Base-by-base conservation (phyloP, 2,888 invertebrate genomes). In the Bombylius major region DNA sequence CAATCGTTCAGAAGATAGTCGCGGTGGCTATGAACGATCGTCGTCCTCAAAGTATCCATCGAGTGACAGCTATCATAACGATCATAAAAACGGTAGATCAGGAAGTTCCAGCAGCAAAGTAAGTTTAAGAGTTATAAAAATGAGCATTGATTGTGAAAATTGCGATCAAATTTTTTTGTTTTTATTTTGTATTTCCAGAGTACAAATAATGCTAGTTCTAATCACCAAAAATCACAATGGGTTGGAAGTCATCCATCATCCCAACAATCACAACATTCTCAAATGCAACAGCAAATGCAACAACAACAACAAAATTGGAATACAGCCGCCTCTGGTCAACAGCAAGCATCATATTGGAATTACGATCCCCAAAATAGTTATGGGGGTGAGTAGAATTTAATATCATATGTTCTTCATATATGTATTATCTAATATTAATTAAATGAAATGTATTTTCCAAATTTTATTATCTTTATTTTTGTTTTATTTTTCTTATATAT, bases 1-100 rank as follows among this genome's bases (percentile, higher is more conserved):
- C 72, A 71, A 61, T 67, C 68, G 69, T 68, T 69, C 67, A 63
- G 72, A 72, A 72, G 72, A 71, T 72, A 72, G 72, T 72, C 72
- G 72, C 72, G 72, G 72, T 72, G 60, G 72, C 72, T 71, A 69
- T 70, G 71, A 70, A 65, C 67, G 71, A 61, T 69, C 71, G 65
- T 69, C 71, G 65, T 66, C 69, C 64, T 68, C 67, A 62, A 58
- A 69, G 63, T 63, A 66, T 64, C 65, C 68, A 58, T 57, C 67
- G 57, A 61, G 59, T 50, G 66, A 63, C 54, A 65, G 63, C 53
- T 68, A 69, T 61, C 66, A 67, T 60, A 50, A 59, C 50, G 57
- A 59, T 52, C 56, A 59, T 32, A 59, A 59, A 51, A 56, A 51
- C 47, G 56, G 44, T 44, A 54, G 56, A 47, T 47, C 57, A 32